These are phyloP conservation scores for Lithobates sylvaticus DNA, from an alignment of 2,797 vertebrate genomes.

Conservation along the genomic window DNA sequence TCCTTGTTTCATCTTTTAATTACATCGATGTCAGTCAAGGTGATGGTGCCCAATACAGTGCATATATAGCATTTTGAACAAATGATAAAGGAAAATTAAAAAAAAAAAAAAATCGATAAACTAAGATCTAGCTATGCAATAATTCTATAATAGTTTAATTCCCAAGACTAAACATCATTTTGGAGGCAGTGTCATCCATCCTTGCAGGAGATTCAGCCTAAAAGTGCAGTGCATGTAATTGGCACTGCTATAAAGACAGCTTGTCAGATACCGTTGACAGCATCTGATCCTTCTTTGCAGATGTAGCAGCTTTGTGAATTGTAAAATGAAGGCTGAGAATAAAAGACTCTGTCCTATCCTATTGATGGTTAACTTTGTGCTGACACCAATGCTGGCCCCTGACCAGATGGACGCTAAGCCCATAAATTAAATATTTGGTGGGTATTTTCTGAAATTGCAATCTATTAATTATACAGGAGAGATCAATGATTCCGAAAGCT, in stretches of 20 bases:
- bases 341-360: slow-evolving; percentile 22
- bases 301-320: slow-evolving; percentile 35
- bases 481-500: slow-evolving; percentile 35
- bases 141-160: not conserved
- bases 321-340: not conserved
- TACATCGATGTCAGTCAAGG: not conserved
- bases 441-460: slow-evolving; percentile 38
- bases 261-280: slow-evolving; percentile 14
- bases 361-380: slow-evolving; percentile 35
- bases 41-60: not conserved
- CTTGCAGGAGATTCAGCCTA: not conserved
- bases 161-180: not conserved
- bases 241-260: slow-evolving; percentile 6
- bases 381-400: slow-evolving; percentile 43
- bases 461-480: slow-evolving; percentile 46
- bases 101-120: not conserved
- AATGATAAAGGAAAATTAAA: too few species aligned
- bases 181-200: not conserved
- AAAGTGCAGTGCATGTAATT: not conserved
- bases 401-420: slow-evolving; percentile 44
- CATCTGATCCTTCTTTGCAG: slow-evolving; percentile 36
- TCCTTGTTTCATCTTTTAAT: not conserved
- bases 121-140: not conserved
- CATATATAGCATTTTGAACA: not conserved
- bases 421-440: slow-evolving; percentile 52